Evolutionary conservation across 2,888 invertebrate species (phyloP).

Genomic region (Epistrophe grossulariae): DNA sequence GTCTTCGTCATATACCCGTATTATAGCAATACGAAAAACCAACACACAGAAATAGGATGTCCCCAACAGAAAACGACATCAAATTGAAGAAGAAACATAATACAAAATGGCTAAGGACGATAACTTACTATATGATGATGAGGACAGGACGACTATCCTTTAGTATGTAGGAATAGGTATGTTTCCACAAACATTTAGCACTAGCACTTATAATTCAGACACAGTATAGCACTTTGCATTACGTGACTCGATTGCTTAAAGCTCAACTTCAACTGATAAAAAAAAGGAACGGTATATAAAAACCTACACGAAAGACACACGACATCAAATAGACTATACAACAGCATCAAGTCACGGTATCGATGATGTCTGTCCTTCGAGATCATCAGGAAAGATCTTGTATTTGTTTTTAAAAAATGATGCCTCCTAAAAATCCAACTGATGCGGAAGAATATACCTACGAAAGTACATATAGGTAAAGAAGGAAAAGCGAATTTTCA

Average conservation of each 20-base stretch:
- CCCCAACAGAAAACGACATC: slow-evolving; percentile 46
- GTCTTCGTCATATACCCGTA: slow-evolving; percentile 41
- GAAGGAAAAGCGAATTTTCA: slow-evolving; percentile 49
- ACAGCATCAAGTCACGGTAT: slow-evolving; percentile 59
- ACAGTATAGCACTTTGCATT: slow-evolving; percentile 78
- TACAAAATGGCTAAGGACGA: slow-evolving; percentile 49
- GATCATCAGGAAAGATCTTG: slow-evolving; percentile 62
- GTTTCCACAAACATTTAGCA: slow-evolving; percentile 73
- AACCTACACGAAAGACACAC: slow-evolving; percentile 42
- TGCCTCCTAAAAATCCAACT: not conserved
- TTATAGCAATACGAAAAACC: slow-evolving; percentile 41
- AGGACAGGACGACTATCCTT: slow-evolving; percentile 12
- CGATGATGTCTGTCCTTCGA: slow-evolving; percentile 59
- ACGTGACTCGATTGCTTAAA: slow-evolving; percentile 77
- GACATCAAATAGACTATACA: slow-evolving; percentile 41
- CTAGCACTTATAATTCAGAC: slow-evolving; percentile 77
- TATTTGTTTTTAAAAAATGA: not conserved
- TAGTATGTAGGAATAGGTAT: not conserved
- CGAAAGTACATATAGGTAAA: not conserved
- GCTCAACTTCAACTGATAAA: not conserved
- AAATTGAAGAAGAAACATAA: slow-evolving; percentile 56
- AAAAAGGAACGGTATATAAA: slow-evolving; percentile 12
- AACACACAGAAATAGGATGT: slow-evolving; percentile 13
- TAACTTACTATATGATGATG: not conserved
- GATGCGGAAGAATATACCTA: not conserved